Evolutionary conservation across 2,888 invertebrate species (phyloP), one percentile per base, ranked within the genome.

Genomic region (Campoletis raptor): DNA sequence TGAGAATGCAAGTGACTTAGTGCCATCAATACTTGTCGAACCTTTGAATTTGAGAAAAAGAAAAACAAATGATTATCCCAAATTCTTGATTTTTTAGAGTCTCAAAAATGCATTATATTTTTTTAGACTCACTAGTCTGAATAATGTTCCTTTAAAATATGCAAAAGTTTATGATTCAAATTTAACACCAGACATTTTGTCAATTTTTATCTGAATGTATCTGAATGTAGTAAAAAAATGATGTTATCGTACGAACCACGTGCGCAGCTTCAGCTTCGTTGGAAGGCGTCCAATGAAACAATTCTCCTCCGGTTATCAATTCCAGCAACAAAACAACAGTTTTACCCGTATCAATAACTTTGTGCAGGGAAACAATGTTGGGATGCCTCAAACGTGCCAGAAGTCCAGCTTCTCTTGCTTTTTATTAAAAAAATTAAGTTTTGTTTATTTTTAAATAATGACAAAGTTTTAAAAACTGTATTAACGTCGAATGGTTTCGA

Each of bases 301-400:
- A 94, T 92, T 96, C 96, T 37, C 96, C 96, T 67, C 96, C 96
- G 86, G 95, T 95, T 66, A 96, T 96, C 95, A 96, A 94, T 93
- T 96, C 96, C 85, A 96, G 93, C 42, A 96, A 94, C 45, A 96
- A 94, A 83, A 96, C 95, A 81, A 96, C 96, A 85, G 96, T 95
- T 83, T 95, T 95, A 61, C 95, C 95, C 74, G 95, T 96, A 88
- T 96, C 96, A 92, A 95, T 96, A 45, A 96, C 96, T 90, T 96
- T 96, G 92, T 96, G 94, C 77, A 96, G 92, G 69, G 95, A 95
- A 89, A 96, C 96, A 86, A 96, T 95, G 89, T 96, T 96, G n/a
- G 95, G 95, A 93, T 96, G 96, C 87, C 95, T 94, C 80, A 96
- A 93, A 85, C 95, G 94, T 85, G 94, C 94, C 82, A 96, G 92